Percentiles rank a stretch among this genome's conserved stretches.
phyloP scores from a whole-genome alignment of 64 coral and sea anemone genomes.

The Astreopora myriophthalma region DNA sequence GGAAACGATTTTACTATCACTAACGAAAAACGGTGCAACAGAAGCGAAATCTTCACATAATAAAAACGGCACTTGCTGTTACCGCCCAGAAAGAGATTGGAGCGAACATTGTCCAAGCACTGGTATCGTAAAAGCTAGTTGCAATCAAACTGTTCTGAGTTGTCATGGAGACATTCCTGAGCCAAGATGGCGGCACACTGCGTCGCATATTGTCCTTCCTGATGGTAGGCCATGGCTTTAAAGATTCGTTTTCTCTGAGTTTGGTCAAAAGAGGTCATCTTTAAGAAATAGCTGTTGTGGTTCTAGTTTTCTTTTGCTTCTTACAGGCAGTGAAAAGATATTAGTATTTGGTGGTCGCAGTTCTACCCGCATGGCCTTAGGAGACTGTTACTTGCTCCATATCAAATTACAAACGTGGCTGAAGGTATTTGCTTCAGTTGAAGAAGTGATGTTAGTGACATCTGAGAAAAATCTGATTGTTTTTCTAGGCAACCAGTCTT shows the following conservation, averaged over 20 bases:
- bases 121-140: not conserved
- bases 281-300: not conserved
- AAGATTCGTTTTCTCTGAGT: not conserved
- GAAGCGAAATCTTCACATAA: not conserved
- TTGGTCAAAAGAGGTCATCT: not conserved
- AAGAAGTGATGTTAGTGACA: not conserved
- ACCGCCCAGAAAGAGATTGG: not conserved
- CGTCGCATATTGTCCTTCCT: constrained; percentile 37
- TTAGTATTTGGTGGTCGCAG: constrained; percentile 83
- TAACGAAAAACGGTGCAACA: not conserved
- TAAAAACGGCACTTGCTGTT: not conserved
- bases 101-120: not conserved
- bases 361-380: constrained; percentile 33
- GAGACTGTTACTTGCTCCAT: constrained; percentile 79
- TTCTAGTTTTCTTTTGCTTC: not conserved
- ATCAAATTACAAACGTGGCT: constrained; percentile 63
- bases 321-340: constrained; percentile 61
- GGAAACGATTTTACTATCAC: constrained; percentile 16
- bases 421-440: constrained; percentile 55
- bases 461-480: not conserved
- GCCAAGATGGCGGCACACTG: constrained; percentile 86
- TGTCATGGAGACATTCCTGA: constrained; percentile 59
- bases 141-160: constrained; percentile 3
- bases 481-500: not conserved
- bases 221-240: constrained; percentile 61